Evolutionary conservation across 2,797 vertebrate genomes (phyloP), one percentile per base, ranked within the genome.

Genomic region (Enteromius anoplus): DNA sequence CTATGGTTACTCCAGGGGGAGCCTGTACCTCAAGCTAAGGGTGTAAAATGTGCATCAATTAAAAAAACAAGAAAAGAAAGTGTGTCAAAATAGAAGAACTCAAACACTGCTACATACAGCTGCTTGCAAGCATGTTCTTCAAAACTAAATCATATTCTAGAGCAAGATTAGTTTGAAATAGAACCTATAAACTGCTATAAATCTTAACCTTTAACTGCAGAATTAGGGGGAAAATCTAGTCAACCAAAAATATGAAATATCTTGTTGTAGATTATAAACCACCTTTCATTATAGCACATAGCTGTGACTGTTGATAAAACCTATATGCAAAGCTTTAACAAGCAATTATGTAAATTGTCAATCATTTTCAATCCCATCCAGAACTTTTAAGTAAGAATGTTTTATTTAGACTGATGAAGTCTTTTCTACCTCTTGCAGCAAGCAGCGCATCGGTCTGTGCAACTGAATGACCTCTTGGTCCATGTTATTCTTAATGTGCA

Each of bases 21-120:
- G 96, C 92, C 90, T 97, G 96, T 7, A 98, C 94, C 89, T 97
- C 97, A 93, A 98, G 85, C 97, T 98, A 86, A 21, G 53, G 70
- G 15, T 2, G 32, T 82, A 71, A 64, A 77, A 32, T 5, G 78
- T 12, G 53, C 17, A 75, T 9, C 14, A n/a, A 77, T 14, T 5
- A 26, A 40, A 14, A 42, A 53, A 51, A 21, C 47, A 78, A 42
- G 4, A 5, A 23, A 77, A 65, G 8, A 51, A 21, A 37, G 2
- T 3, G 2, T 23, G 29, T 14, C 15, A 49, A 69, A 42, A 42
- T 42, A 2, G 2, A 45, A 45, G 11, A 45, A 11, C 10, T 45
- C 42, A 45, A 45, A 51, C 10, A 34, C 29, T n/a, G 53, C 10
- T 55, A n/a, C 26, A 26, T 58, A 75, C 51, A 58, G 72, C 72